Base-by-base conservation (phyloP, 2,113 vertebrate genomes). In the Rana temporaria region DNA sequence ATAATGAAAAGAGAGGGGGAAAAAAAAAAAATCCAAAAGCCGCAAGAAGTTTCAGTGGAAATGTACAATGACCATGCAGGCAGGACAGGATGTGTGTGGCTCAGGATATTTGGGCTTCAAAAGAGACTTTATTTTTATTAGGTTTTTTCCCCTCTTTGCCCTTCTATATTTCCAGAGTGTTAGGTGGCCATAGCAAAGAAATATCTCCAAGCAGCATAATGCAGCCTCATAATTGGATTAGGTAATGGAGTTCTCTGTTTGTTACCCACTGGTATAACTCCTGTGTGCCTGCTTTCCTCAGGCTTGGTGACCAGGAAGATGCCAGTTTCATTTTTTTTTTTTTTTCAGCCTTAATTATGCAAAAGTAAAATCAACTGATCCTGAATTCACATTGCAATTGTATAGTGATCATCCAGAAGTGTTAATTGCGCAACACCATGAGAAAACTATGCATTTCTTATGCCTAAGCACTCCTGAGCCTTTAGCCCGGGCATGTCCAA, bases 21-120 rank as follows among this genome's bases (percentile, higher is more conserved):
- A 4, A 84, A 81, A 22, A 22, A 38, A 38, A 24, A 32, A 84
- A 76, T 74, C 2, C 30, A 57, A 72, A 4, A 84, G 9, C 6
- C 63, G 15, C 22, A 59, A 38, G 18, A 64, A 82, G 57, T 87
- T 84, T 86, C 64, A 75, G 20, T 82, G 84, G 55, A 70, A 68
- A 62, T 9, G 4, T 85, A 78, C 72, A 63, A 52, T 76, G 60
- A 68, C 52, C 52, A 4, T 16, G 67, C 52, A 30, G 69, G 48
- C 26, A 59, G 68, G 55, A 68, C 48, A 78, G 55, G 30, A 72
- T 42, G 63, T 53, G 30, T 32, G 48, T 42, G 64, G 78, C 78
- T 79, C 66, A 59, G 56, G 56, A 79, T 60, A 79, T 79, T 79
- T 42, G 53, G 78, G 18, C 63, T 79, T 79, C 64, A 68, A 57